Percentiles rank a stretch among this genome's conserved stretches.
Evolutionary conservation across 1,140 invertebrate genomes (phyloP).

Genomic region (Oreohelix idahoensis): DNA sequence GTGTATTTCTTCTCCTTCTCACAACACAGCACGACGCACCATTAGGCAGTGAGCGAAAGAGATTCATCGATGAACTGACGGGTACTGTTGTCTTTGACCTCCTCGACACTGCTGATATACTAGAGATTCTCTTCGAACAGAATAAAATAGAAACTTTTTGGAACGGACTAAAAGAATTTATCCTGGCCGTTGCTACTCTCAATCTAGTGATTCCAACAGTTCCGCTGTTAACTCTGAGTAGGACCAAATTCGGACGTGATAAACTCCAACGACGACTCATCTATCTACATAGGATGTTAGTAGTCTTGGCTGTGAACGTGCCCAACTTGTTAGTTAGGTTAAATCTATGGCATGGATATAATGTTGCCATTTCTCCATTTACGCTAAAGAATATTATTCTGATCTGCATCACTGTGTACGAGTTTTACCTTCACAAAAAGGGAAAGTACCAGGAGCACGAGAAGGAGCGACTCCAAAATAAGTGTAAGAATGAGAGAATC

Average conservation of each 20-base stretch:
- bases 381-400: constrained; percentile 17
- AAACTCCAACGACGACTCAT: constrained; percentile 7
- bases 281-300: not conserved
- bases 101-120: constrained; percentile 4
- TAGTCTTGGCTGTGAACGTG: not conserved
- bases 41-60: not conserved
- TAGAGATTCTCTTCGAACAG: constrained; percentile 7
- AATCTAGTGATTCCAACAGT: constrained; percentile 11
- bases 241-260: not conserved
- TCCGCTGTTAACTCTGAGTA: not conserved
- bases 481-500: not conserved
- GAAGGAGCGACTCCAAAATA: not conserved
- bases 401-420: constrained; percentile 7
- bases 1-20: constrained; percentile 10
- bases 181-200: not conserved
- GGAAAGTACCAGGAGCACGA: constrained; percentile 1
- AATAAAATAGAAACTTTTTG: not conserved
- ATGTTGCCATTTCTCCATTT: constrained; percentile 9
- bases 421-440: constrained; percentile 14
- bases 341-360: constrained; percentile 5
- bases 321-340: constrained; percentile 1
- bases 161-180: not conserved
- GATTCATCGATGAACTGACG: not conserved
- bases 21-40: constrained; percentile 16
- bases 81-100: constrained; percentile 11